Evolutionary conservation across 1,140 invertebrate genomes (phyloP), one percentile per base, ranked within the genome.

Genomic region (Conus betulinus): DNA sequence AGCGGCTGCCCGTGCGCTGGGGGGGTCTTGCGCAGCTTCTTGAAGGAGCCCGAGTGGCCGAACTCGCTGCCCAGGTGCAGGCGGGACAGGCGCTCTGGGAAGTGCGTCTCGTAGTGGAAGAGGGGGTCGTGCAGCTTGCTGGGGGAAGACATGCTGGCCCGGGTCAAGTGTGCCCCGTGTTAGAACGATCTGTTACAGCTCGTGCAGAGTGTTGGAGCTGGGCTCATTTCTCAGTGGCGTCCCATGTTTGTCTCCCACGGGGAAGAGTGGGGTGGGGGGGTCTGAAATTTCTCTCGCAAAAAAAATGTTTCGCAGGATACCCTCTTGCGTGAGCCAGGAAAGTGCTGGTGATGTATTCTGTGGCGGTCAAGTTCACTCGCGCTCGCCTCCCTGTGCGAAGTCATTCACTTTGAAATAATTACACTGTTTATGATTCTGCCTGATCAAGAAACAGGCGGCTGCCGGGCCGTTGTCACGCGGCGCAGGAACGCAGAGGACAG

Each of bases 1-100:
- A 97, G 76, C 97, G 94, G 7, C 94, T 93, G 85, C 93, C 90
- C 89, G 93, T 90, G 51, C 93, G 88, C 27, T 89, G 90, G 3
- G 89, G 89, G 60, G 89, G 57, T 90, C 51, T 88, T 91, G 81
- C 91, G 92, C 83, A 91, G 91, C 71, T 90, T 78, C 53, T 89
- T 27, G 90, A 90, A 89, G 57, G 88, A 89, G 20, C 89, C 90
- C 17, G 91, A 88, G 51, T 86, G 87, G 15, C 88, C 90, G 84
- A 91, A 92, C 39, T 94, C 93, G 20, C 89, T 91, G 87, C 92
- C 93, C 17, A 94, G 88, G 90, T 95, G 96, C 67, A 97, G 95
- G 85, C 96, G 95, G 27, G 97, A 97, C 92, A 97, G 96, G 10
- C 96, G 96, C 92, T 97, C 96, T 5, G 97, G 97, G 95, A 97